A percentile compares a stretch with the other conserved stretches of the same genome.
Conservation (phyloP, 1,140 invertebrate genomes). For the Palaemon carinicauda region DNA sequence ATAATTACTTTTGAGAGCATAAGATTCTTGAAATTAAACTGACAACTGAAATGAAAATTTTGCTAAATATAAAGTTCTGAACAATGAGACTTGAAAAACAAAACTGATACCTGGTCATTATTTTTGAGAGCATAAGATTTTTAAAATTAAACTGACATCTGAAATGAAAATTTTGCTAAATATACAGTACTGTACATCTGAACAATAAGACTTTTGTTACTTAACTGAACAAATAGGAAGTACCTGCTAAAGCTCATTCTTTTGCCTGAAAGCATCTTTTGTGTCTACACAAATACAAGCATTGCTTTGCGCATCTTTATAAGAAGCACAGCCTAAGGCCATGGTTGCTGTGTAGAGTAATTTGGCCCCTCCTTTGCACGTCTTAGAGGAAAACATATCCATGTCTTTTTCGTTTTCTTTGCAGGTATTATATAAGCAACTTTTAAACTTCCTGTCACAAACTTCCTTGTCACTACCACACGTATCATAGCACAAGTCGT, state of each 20-base stretch:
- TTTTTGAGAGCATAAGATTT: no score
- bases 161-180: no score
- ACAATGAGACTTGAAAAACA: no score
- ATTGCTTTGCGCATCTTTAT: constrained; percentile 78
- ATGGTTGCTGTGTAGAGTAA: constrained; percentile 82
- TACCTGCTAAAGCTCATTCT: neutral
- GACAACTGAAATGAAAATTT: no score
- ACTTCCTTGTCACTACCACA: constrained; percentile 85
- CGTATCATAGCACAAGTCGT: constrained; percentile 90
- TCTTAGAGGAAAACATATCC: constrained; percentile 63
- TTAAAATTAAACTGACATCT: no score
- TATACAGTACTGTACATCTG: no score
- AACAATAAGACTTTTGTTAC: no score
- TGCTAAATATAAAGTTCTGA: no score
- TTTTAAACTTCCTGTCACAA: constrained; percentile 86
- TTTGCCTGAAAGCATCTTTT: neutral
- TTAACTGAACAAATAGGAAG: no score
- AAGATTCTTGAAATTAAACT: no score
- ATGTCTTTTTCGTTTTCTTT: constrained; percentile 66
- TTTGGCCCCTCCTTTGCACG: constrained; percentile 84
- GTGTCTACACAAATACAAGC: constrained; percentile 76
- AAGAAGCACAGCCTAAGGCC: constrained; percentile 83
- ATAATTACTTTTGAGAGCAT: no score
- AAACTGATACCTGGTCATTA: no score
- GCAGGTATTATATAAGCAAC: constrained; percentile 84